phyloP scores from a whole-genome alignment of 2,888 invertebrate species.

The Apocheima hispidaria region DNA sequence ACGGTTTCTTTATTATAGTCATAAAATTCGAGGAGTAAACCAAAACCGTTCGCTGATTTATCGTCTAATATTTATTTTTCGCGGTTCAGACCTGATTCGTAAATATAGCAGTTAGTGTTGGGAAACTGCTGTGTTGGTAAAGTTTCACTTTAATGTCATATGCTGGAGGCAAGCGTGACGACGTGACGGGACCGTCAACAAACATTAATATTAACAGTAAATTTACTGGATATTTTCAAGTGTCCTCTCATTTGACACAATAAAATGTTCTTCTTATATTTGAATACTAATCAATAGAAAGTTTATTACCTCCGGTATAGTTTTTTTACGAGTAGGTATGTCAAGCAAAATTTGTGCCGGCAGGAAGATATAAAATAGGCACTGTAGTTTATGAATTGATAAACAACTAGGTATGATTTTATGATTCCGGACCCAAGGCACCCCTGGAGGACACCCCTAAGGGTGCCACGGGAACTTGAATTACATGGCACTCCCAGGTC shows the following conservation, averaged over 20 bases:
- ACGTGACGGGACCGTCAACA: constrained; percentile 42
- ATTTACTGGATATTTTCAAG: constrained; percentile 51
- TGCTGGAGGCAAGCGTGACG: constrained; percentile 52
- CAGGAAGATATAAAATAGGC: constrained; percentile 60
- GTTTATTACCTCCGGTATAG: constrained; percentile 74
- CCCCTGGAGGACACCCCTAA: too few species aligned
- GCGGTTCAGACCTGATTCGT: constrained; percentile 66
- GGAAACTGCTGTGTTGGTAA: too few species aligned
- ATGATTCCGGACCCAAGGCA: too few species aligned
- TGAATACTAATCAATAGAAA: constrained; percentile 67
- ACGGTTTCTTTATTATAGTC: constrained; percentile 84
- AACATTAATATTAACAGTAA: constrained; percentile 55
- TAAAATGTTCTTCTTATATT: constrained; percentile 51
- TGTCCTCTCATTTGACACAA: constrained; percentile 60
- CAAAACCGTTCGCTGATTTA: constrained; percentile 80
- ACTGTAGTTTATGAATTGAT: constrained; percentile 44
- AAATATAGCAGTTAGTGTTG: constrained; percentile 70
- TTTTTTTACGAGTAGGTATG: constrained; percentile 48
- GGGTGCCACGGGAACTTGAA: too few species aligned
- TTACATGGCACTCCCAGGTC: too few species aligned
- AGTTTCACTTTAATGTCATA: constrained; percentile 56
- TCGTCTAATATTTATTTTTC: constrained; percentile 82
- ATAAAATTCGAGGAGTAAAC: constrained; percentile 77
- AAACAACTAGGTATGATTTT: constrained; percentile 36
- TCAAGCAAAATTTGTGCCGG: constrained; percentile 58